Evolutionary conservation across 2,113 vertebrate genomes (phyloP).

Genomic region (Thryonomys swinderianus): DNA sequence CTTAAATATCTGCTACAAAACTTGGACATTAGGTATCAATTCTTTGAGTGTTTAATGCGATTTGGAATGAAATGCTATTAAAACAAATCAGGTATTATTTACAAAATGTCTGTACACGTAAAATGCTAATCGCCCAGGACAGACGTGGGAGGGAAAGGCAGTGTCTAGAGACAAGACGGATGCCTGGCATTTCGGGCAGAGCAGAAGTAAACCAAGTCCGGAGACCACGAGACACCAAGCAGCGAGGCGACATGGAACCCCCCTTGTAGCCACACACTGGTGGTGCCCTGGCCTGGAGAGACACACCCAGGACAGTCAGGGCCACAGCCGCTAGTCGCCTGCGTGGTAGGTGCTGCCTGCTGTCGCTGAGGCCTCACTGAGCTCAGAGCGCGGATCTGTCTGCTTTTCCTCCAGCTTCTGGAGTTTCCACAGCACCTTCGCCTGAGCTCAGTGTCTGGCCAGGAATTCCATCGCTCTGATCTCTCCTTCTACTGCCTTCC

Average conservation of each 20-base stretch:
- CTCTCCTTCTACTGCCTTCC: neutral
- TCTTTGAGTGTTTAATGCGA: neutral
- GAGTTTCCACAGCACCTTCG: fast-evolving
- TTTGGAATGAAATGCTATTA: neutral
- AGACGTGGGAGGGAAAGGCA: neutral
- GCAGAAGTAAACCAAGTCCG: neutral
- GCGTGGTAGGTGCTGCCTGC: too few relatives aligned
- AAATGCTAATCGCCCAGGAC: neutral
- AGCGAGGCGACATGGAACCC: fast-evolving
- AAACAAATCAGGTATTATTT: too few relatives aligned
- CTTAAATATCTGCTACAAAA: neutral
- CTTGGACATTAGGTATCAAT: neutral
- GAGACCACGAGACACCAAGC: neutral
- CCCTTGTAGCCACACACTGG: neutral
- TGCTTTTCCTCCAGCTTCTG: neutral
- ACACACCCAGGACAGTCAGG: too few relatives aligned
- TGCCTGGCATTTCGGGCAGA: neutral
- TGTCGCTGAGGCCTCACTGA: neutral
- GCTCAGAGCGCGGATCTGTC: neutral
- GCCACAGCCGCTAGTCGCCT: neutral
- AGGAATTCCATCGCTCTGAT: too few relatives aligned
- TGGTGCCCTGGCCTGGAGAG: too few relatives aligned
- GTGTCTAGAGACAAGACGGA: neutral
- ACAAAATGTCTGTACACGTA: neutral
- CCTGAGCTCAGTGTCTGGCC: fast-evolving